phyloP scores from a whole-genome alignment of 2,113 vertebrate genomes.

The Atlantisia rogersi region DNA sequence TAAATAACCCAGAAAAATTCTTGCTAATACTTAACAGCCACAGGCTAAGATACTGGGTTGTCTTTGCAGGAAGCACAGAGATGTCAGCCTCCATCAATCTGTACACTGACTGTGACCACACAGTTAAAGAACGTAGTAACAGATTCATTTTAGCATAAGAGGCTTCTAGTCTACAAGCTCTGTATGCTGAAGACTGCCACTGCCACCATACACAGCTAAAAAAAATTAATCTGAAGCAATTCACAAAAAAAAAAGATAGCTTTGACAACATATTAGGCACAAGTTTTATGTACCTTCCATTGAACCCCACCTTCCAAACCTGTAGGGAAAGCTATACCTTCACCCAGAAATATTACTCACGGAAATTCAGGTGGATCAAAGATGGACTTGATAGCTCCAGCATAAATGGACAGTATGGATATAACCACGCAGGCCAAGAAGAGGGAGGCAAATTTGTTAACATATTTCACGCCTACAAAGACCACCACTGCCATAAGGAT shows the following conservation, averaged over 20 bases:
- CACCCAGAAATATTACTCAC: conserved; percentile 78
- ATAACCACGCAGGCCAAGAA: conserved; percentile 97
- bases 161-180: background rate
- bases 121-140: background rate
- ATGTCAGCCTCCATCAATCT: background rate
- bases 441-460: conserved; percentile 97
- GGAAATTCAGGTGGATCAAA: conserved; percentile 92
- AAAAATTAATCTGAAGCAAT: background rate
- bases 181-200: background rate
- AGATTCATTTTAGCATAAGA: background rate
- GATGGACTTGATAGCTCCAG: conserved; percentile 92
- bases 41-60: background rate
- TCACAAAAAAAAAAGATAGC: background rate
- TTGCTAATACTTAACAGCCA: background rate
- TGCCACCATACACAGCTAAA: background rate
- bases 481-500: conserved; percentile 95
- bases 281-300: background rate
- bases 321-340: background rate
- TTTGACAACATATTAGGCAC: background rate
- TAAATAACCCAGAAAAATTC: background rate
- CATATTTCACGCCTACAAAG: conserved; percentile 97
- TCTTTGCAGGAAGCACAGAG: background rate
- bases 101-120: accelerated
- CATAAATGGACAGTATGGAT: conserved; percentile 97
- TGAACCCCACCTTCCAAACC: background rate